Evolutionary conservation across 2,888 invertebrate species (phyloP).

Genomic region (Chrysina gloriosa): DNA sequence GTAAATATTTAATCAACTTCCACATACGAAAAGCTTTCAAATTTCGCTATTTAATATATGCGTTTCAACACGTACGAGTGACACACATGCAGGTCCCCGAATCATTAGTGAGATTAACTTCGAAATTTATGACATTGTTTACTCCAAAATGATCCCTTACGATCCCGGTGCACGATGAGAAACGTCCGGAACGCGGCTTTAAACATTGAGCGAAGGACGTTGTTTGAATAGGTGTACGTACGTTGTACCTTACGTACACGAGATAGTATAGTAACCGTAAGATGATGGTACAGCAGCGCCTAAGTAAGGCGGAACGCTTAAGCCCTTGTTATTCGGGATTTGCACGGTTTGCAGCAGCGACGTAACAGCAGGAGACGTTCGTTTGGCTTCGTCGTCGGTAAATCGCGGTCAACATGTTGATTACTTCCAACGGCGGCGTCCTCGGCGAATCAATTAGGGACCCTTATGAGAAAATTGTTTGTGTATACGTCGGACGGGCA

Average conservation of each 20-base stretch:
- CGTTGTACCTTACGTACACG: background rate
- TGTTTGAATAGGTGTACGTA: constrained; percentile 1
- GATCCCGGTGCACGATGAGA: background rate
- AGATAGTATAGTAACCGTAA: constrained; percentile 2
- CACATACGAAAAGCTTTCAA: too few species aligned
- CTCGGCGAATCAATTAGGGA: constrained; percentile 17
- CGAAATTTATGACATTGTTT: background rate
- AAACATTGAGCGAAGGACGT: background rate
- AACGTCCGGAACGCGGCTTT: background rate
- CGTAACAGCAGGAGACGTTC: constrained; percentile 15
- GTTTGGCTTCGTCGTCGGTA: background rate
- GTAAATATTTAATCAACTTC: too few species aligned
- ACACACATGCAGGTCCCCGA: too few species aligned
- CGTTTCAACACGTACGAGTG: too few species aligned
- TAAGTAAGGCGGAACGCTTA: constrained; percentile 10
- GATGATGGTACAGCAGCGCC: background rate
- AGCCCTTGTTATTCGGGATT: constrained; percentile 15
- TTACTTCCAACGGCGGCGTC: background rate
- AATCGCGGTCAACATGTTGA: constrained; percentile 22
- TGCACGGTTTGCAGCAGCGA: background rate
- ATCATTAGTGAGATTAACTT: too few species aligned
- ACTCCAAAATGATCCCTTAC: background rate
- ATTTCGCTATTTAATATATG: too few species aligned
- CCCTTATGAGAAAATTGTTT: constrained; percentile 12
- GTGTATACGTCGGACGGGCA: constrained; percentile 8